Evolutionary conservation across 2,113 vertebrate species (phyloP).

Genomic region (Notechis scutatus): DNA sequence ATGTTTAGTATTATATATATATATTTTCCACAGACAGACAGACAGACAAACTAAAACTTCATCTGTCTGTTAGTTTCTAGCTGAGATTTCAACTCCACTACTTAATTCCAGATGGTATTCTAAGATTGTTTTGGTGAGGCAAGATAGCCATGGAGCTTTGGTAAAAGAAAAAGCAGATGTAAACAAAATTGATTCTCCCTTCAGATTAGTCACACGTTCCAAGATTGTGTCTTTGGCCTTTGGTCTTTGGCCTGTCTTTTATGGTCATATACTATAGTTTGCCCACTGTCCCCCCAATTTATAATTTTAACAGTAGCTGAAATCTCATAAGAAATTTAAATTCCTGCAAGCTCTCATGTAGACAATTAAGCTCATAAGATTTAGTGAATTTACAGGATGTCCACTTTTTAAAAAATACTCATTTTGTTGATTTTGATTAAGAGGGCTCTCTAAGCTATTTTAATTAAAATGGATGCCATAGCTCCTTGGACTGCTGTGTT

Average conservation of each 20-base stretch:
- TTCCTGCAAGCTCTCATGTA: neutral
- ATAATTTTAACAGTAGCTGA: neutral
- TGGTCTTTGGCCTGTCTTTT: neutral
- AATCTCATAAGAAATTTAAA: neutral
- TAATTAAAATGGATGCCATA: neutral
- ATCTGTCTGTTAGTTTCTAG: neutral
- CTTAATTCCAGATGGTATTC: neutral
- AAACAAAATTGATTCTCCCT: neutral
- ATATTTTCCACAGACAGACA: too few species aligned
- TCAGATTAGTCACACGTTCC: neutral
- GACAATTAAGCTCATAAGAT: neutral
- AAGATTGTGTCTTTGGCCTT: neutral
- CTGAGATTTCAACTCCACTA: neutral
- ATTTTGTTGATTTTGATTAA: neutral
- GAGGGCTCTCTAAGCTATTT: neutral
- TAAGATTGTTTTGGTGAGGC: neutral
- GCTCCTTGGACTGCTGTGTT: neutral
- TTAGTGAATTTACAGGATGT: neutral
- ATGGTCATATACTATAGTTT: neutral
- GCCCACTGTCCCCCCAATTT: neutral
- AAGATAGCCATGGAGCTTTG: neutral
- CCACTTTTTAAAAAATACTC: neutral
- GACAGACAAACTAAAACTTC: neutral
- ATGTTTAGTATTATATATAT: neutral
- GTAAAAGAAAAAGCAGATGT: neutral